Percentiles rank a stretch among this genome's conserved stretches.
Conservation (phyloP, 2,113 vertebrate species). For the Acanthisitta chloris region DNA sequence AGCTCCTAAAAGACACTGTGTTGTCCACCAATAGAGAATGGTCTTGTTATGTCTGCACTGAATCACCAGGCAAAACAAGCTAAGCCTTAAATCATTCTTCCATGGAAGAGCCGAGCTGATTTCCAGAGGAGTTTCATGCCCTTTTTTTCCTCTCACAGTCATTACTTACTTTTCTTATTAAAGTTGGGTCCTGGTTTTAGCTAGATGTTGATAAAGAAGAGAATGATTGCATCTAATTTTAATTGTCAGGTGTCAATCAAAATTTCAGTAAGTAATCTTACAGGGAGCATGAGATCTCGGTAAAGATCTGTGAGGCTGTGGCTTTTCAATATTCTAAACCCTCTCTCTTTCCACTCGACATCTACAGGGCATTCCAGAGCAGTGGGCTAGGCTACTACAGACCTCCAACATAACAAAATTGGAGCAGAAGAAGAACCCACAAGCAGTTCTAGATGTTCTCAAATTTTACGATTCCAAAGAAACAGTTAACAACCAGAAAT, state of each 20-base stretch:
- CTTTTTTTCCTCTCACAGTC: constrained; percentile 72
- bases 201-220: constrained; percentile 73
- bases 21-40: constrained; percentile 59
- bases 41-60: constrained; percentile 71
- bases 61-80: constrained; percentile 70
- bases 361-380: constrained; percentile 94
- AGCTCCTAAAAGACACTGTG: constrained; percentile 50
- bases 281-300: constrained; percentile 77
- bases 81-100: constrained; percentile 70
- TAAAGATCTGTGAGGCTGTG: constrained; percentile 61
- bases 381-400: constrained; percentile 96
- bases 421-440: constrained; percentile 99
- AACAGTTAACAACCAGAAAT: constrained; percentile 99
- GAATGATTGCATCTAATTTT: constrained; percentile 74
- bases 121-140: constrained; percentile 74
- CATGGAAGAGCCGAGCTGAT: constrained; percentile 72
- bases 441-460: constrained; percentile 94
- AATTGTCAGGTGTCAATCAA: constrained; percentile 62
- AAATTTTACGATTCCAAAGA: constrained; percentile 99
- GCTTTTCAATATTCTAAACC: constrained; percentile 38
- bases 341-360: constrained; percentile 17
- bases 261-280: constrained; percentile 70
- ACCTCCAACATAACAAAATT: constrained; percentile 98
- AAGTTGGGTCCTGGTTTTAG: constrained; percentile 77
- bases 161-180: constrained; percentile 73